Evolutionary conservation across 2,113 vertebrate genomes (phyloP).

Genomic region (Callionymus lyra): DNA sequence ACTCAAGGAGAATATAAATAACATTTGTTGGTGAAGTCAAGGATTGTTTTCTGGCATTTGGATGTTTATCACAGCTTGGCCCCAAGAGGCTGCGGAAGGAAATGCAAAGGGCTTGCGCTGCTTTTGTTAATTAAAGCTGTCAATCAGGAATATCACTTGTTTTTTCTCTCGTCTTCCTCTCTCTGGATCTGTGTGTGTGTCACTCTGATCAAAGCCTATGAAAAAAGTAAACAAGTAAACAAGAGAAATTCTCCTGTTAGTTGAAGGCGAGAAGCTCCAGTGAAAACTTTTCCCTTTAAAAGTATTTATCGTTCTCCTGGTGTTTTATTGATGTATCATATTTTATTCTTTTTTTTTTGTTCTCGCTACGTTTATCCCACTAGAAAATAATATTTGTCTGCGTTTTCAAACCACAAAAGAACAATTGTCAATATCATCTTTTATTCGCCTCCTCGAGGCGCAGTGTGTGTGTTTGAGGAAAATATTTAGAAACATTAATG

Average conservation of each 20-base stretch:
- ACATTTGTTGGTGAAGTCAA: constrained; percentile 41
- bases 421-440: too few species aligned
- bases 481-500: too few species aligned
- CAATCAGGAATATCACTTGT: constrained; percentile 48
- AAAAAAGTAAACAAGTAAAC: constrained; percentile 50
- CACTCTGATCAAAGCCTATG: constrained; percentile 59
- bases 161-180: constrained; percentile 38
- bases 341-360: constrained; percentile 44
- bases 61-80: constrained; percentile 31
- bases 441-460: too few species aligned
- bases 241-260: constrained; percentile 44
- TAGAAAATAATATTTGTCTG: constrained; percentile 24
- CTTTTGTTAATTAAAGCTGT: constrained; percentile 66
- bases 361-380: constrained; percentile 28
- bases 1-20: constrained; percentile 55
- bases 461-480: too few species aligned
- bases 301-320: constrained; percentile 10
- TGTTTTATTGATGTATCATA: constrained; percentile 20
- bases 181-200: constrained; percentile 47
- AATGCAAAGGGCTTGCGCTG: constrained; percentile 35
- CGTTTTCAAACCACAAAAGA: constrained; percentile 5
- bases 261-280: constrained; percentile 47
- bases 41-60: constrained; percentile 47
- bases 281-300: constrained; percentile 43
- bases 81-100: constrained; percentile 52